Percentiles rank a stretch among this genome's conserved stretches.
phyloP scores from a whole-genome alignment of 2,888 invertebrate genomes.

The Tetanocera ferruginea region DNA sequence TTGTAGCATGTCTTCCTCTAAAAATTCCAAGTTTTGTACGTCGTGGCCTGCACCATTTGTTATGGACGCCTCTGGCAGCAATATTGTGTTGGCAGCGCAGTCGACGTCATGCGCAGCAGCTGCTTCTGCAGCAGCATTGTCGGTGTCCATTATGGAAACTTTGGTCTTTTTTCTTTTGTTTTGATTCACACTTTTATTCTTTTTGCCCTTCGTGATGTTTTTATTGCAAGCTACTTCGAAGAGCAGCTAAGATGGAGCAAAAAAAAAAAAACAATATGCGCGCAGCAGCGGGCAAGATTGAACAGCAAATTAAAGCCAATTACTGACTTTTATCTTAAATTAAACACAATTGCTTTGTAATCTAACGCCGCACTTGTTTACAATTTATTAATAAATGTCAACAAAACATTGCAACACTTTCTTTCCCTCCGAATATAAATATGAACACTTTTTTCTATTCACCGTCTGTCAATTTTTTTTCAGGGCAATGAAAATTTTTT shows the following conservation, averaged over 20 bases:
- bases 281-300: not conserved
- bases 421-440: not conserved
- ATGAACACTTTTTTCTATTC: not conserved
- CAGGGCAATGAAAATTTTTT: not conserved
- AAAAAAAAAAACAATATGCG: not conserved
- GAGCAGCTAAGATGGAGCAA: not conserved
- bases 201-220: not conserved
- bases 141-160: constrained; percentile 37
- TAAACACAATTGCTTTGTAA: not conserved
- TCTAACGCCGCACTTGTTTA: not conserved
- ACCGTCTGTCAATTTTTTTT: constrained; percentile 31
- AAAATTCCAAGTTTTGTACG: constrained; percentile 36
- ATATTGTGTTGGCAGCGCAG: constrained; percentile 18
- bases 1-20: constrained; percentile 32
- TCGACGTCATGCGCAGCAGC: constrained; percentile 5
- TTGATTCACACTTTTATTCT: constrained; percentile 36
- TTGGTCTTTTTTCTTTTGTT: constrained; percentile 37
- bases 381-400: constrained; percentile 9
- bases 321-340: too few relatives aligned
- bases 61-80: constrained; percentile 31
- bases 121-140: constrained; percentile 25
- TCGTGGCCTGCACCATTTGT: constrained; percentile 40
- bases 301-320: too few relatives aligned
- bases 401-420: constrained; percentile 7
- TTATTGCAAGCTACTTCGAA: not conserved